Conservation (phyloP, 2,888 invertebrate species). For the Apamea anceps region DNA sequence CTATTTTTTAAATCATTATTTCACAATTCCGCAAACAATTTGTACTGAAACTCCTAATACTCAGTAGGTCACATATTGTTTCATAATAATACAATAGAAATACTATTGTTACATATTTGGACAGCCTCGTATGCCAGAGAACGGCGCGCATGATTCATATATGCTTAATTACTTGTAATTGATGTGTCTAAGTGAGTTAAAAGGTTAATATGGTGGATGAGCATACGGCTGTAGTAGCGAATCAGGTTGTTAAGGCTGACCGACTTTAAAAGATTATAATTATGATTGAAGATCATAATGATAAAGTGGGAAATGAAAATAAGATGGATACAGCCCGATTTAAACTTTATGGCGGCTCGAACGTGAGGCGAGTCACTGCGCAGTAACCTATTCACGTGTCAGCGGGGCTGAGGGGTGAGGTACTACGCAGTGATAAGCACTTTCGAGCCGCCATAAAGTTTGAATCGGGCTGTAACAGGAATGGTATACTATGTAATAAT, state of each 20-base stretch:
- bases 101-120: constrained; percentile 36
- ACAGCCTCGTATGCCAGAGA: constrained; percentile 16
- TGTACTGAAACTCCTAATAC: neutral
- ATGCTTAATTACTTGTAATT: constrained; percentile 60
- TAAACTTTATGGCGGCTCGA: neutral
- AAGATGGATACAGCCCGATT: neutral
- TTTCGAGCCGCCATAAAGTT: neutral
- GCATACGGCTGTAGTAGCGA: constrained; percentile 9
- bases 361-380: too few relatives aligned
- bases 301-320: neutral
- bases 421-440: neutral
- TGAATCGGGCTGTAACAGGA: neutral
- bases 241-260: constrained; percentile 11
- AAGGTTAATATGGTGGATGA: constrained; percentile 58
- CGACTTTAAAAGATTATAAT: neutral
- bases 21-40: constrained; percentile 1
- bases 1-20: neutral
- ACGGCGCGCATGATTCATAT: constrained; percentile 48
- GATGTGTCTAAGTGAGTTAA: constrained; percentile 62
- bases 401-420: neutral
- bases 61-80: constrained; percentile 39
- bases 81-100: constrained; percentile 15
- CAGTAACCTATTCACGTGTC: neutral
- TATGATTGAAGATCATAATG: neutral
- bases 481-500: neutral